Evolutionary conservation across 2,113 vertebrate species (phyloP), one percentile per base, ranked within the genome.

Genomic region (Rattus rattus): DNA sequence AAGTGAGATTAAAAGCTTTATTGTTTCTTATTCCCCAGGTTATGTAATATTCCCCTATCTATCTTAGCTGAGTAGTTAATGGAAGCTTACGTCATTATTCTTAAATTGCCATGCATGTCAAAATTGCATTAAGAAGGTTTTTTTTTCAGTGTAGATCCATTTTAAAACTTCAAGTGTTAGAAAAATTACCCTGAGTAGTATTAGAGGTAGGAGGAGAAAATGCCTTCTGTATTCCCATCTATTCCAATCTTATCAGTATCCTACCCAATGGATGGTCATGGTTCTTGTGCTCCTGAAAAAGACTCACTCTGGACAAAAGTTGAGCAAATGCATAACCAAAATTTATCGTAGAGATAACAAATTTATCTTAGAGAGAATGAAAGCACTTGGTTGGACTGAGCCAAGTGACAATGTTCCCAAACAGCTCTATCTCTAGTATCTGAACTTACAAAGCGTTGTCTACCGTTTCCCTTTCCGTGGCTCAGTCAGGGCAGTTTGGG

Each of bases 51-150:
- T 33, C 19, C 49, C 76, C 88, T 63, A 3, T 72, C 19, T n/a
- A 65, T 90, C 17, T 90, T 87, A n/a, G 43, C 54, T 26, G 52
- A 92, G 43, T 65, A 59, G 87, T 83, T 92, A 61, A 92, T 39
- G 56, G 22, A 65, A 90, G 9, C 5, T 76, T 5, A 77, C 13
- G 39, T 70, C 20, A 19, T 70, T 39, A 70, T 87, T 92, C 36
- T 90, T 47, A 87, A 5, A 76, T 54, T 81, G 3, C 59, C 61
- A 5, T 76, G 10, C 56, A 54, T 13, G 43, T 79, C 47, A 77
- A n/a, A 92, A 88, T 54, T 94, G 22, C 12, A 39, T 72, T 84
- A n/a, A 61, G 54, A n/a, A 67, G 13, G 4, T 7, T 24, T 85
- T 33, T 85, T 33, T 13, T n/a, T 72, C 39, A 10, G 39, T 24